Base-by-base conservation (phyloP, 2,113 vertebrate genomes). In the Misgurnus anguillicaudatus region DNA sequence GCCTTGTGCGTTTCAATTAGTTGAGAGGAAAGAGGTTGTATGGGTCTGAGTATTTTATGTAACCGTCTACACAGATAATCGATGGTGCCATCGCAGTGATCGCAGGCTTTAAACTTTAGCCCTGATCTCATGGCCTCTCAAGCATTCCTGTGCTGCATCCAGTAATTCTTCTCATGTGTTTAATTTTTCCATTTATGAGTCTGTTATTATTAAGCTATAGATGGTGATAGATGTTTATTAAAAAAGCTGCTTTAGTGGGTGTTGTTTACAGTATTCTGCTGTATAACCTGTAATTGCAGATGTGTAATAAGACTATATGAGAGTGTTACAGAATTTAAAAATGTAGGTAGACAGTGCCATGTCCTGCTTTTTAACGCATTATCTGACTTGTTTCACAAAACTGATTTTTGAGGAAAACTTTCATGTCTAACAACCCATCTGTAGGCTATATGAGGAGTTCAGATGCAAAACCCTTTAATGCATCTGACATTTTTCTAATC, bases 41-140 rank as follows among this genome's bases (percentile, higher is more conserved):
- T 38, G 38, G 58, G 55, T 62, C 41, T 24, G 66, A 36, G 57
- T 38, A 19, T 10, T 24, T 57, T 74, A 68, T 24, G 21, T 58
- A 71, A 38, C 51, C 70, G 48, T 53, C 45, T 36, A 63, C 63
- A 58, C 48, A 7, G 19, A 47, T 76, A 67, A 83, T 80, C 66
- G 76, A 66, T 75, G 61, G 64, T 36, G 69, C 45, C 70, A 75
- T 80, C 73, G 31, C 14, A 31, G 45, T 62, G 21, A 80, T 31
- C 62, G 64, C 38, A 67, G 60, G 11, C 70, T 61, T 70, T 66
- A 72, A 83, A 62, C 66, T 63, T 74, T 74, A 60, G 48, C 41
- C 51, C 45, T 80, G 78, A 57, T 80, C 70, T 65, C 41, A 7
- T 64, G 45, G 47, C 77, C 72, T 53, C 19, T 77, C 66, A 71